phyloP scores from a whole-genome alignment of 2,888 invertebrate species.

The Cephonodes hylas region DNA sequence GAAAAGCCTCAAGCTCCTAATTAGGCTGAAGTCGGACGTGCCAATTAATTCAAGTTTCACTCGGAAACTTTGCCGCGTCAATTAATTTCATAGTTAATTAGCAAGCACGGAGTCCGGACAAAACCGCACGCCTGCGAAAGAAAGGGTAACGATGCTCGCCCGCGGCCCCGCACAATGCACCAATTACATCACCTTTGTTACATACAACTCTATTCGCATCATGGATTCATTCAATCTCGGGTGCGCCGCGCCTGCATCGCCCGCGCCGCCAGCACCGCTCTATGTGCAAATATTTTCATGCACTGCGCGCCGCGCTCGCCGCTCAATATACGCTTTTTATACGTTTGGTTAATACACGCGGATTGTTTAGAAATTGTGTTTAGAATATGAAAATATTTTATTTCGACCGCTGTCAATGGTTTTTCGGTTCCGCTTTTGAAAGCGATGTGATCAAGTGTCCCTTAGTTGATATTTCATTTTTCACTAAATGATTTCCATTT shows the following conservation, averaged over 20 bases:
- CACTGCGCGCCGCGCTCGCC: background rate
- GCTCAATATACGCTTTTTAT: background rate
- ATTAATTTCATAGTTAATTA: slow-evolving; percentile 82
- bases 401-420: background rate
- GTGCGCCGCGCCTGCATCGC: background rate
- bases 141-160: slow-evolving; percentile 77
- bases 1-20: slow-evolving; percentile 80
- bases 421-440: background rate
- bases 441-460: background rate
- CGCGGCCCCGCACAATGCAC: slow-evolving; percentile 70
- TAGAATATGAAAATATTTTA: background rate
- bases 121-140: slow-evolving; percentile 71
- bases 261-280: background rate
- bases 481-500: no score
- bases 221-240: slow-evolving; percentile 41
- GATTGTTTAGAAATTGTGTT: background rate
- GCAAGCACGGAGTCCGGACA: slow-evolving; percentile 66
- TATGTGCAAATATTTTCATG: background rate
- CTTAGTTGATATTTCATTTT: background rate
- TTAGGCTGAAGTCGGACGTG: slow-evolving; percentile 81
- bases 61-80: slow-evolving; percentile 81
- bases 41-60: slow-evolving; percentile 82
- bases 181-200: slow-evolving; percentile 73
- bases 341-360: background rate
- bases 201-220: slow-evolving; percentile 47